These are phyloP conservation scores for Calephelis virginiensis DNA, from an alignment of 1,140 invertebrate species.

Conservation along the genomic window DNA sequence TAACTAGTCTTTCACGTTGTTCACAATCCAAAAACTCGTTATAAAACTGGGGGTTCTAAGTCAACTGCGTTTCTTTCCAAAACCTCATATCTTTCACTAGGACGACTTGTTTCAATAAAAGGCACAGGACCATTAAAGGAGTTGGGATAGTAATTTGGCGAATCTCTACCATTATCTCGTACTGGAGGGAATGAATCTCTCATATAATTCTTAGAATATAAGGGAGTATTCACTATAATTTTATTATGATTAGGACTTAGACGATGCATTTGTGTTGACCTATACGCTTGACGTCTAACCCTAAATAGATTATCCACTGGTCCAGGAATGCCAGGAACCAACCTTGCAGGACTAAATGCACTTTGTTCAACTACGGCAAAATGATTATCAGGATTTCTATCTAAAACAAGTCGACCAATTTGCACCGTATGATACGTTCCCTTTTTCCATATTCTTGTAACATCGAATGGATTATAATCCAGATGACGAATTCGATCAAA, in stretches of 20 bases:
- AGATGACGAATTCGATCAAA: conserved; percentile 71
- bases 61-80: conserved; percentile 11
- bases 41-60: conserved; percentile 22
- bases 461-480: conserved; percentile 82
- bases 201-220: conserved; percentile 79
- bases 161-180: conserved; percentile 75
- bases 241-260: conserved; percentile 91
- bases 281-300: conserved; percentile 91
- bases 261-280: conserved; percentile 91
- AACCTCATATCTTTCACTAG: neutral
- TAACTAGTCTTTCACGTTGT: conserved; percentile 28
- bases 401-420: conserved; percentile 81
- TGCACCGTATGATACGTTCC: conserved; percentile 82
- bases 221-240: conserved; percentile 92
- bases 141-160: neutral
- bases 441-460: conserved; percentile 89
- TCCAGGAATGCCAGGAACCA: conserved; percentile 92
- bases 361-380: conserved; percentile 92
- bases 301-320: conserved; percentile 92
- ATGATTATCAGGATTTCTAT: conserved; percentile 90
- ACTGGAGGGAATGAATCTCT: conserved; percentile 87
- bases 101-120: neutral
- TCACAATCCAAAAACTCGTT: conserved; percentile 20
- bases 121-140: neutral
- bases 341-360: conserved; percentile 90